Percentiles rank a stretch among this genome's conserved stretches.
phyloP scores from a whole-genome alignment of 2,113 vertebrate species.

The Brachirus orientalis region DNA sequence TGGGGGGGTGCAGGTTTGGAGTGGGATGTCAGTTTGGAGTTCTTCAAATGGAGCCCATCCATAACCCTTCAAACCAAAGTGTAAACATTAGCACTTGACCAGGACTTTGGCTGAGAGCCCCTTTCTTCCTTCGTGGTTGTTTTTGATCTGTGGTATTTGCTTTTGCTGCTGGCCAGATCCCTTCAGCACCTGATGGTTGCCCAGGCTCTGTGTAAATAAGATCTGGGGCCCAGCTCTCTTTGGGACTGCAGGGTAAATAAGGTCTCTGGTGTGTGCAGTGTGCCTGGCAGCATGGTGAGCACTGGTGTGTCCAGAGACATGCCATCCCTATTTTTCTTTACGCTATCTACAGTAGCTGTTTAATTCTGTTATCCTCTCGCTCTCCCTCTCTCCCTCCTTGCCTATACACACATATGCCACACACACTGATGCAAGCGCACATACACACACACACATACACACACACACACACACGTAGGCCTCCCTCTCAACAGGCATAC shows the following conservation, averaged over 20 bases:
- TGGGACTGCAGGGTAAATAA: conserved; percentile 82
- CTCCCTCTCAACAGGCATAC: conserved; percentile 53
- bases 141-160: conserved; percentile 84
- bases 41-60: conserved; percentile 79
- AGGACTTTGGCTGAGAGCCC: conserved; percentile 75
- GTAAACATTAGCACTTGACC: conserved; percentile 83
- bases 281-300: conserved; percentile 80
- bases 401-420: conserved; percentile 3
- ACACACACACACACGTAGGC: conserved; percentile 36
- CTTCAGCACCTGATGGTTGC: conserved; percentile 79
- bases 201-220: conserved; percentile 79
- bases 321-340: conserved; percentile 61
- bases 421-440: too few relatives aligned
- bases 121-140: conserved; percentile 72
- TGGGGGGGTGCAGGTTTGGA: too few relatives aligned
- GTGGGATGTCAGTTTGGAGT: conserved; percentile 69
- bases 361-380: conserved; percentile 64
- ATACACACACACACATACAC: conserved; percentile 41
- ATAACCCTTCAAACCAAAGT: conserved; percentile 78
- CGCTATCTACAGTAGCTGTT: conserved; percentile 48
- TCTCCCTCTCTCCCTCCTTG: conserved; percentile 35
- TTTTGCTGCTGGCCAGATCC: conserved; percentile 80
- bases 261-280: conserved; percentile 79
- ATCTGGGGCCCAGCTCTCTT: conserved; percentile 75
- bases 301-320: conserved; percentile 72